Percentiles rank a stretch among this genome's conserved stretches.
These are phyloP conservation scores for Nesoenas mayeri DNA, from an alignment of 2,113 vertebrate genomes.

Conservation along the genomic window DNA sequence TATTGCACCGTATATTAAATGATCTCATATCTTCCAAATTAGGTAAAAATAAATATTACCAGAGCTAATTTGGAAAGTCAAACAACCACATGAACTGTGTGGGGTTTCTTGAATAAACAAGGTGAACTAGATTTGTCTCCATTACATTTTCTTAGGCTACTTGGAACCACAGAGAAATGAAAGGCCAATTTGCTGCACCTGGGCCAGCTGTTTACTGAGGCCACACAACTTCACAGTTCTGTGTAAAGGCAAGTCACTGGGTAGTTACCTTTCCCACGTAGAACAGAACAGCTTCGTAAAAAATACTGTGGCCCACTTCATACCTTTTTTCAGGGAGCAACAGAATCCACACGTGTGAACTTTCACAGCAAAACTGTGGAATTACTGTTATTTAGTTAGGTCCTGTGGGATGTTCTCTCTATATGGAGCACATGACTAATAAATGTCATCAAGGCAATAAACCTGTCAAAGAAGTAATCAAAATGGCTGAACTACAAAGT, in stretches of 20 bases:
- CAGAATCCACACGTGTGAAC: background rate
- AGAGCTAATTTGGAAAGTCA: background rate
- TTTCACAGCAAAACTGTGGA: background rate
- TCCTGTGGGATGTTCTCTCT: background rate
- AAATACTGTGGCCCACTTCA: background rate
- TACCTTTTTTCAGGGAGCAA: background rate
- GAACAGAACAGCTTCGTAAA: background rate
- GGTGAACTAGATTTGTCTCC: background rate
- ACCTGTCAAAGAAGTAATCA: background rate
- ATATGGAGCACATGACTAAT: background rate
- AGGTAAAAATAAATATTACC: background rate
- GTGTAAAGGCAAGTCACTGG: background rate
- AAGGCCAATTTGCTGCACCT: background rate
- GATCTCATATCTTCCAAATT: background rate
- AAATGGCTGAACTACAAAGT: background rate
- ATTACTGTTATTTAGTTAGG: background rate
- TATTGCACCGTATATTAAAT: background rate
- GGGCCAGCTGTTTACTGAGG: background rate
- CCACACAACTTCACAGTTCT: background rate
- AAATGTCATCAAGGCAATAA: background rate
- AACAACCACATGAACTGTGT: background rate
- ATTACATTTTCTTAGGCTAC: background rate
- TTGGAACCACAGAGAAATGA: background rate
- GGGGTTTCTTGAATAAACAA: background rate
- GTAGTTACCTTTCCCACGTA: background rate